Conservation (phyloP, 2,888 invertebrate genomes). For the Siphlonurus alternatus region DNA sequence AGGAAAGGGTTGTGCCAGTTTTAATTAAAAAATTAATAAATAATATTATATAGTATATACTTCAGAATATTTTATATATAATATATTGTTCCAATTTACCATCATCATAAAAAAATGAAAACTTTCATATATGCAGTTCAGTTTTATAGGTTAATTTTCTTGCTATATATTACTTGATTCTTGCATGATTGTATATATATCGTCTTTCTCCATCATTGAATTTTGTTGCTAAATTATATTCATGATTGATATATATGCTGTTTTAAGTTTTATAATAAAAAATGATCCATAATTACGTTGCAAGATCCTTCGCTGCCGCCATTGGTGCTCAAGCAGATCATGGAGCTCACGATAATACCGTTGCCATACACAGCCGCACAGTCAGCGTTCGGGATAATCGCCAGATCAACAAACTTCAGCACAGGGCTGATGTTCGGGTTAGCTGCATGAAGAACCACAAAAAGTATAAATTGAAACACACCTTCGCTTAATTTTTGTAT, state of each 20-base stretch:
- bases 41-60: not conserved
- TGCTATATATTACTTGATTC: too few species aligned
- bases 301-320: constrained; percentile 22
- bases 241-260: too few species aligned
- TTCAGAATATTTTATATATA: not conserved
- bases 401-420: constrained; percentile 19
- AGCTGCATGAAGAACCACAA: constrained; percentile 3
- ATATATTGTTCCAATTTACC: too few species aligned
- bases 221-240: too few species aligned
- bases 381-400: constrained; percentile 22
- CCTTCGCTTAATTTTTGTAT: not conserved
- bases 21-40: too few species aligned
- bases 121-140: too few species aligned
- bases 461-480: too few species aligned
- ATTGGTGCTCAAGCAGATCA: constrained; percentile 22
- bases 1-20: not conserved
- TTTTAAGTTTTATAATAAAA: not conserved
- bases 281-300: constrained; percentile 17
- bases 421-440: constrained; percentile 6
- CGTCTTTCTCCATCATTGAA: not conserved
- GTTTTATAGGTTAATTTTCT: too few species aligned
- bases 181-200: not conserved
- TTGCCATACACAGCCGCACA: constrained; percentile 18
- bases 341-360: constrained; percentile 18
- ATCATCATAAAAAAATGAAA: too few species aligned